Base-by-base conservation (phyloP, 2,113 vertebrate species). In the Pluvianellus socialis region DNA sequence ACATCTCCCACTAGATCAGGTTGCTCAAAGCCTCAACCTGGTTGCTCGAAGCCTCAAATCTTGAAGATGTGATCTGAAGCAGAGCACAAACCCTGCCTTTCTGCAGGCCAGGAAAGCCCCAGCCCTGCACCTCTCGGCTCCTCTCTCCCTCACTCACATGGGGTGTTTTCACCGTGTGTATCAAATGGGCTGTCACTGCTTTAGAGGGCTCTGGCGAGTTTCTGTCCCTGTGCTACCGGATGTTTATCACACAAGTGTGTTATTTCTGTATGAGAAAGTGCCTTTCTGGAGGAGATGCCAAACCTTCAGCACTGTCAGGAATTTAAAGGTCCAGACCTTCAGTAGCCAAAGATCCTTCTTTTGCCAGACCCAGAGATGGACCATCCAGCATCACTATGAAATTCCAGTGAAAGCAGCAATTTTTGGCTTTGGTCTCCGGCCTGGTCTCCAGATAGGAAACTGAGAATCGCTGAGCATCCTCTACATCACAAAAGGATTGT, bases 351-450 rank as follows among this genome's bases (percentile, higher is more conserved):
- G 52, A 33, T 42, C 28, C 28, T 15, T 55, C 35, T 62, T 94
- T 62, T 71, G 13, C 38, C 61, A 28, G 15, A 74, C 47, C 12
- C 12, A 50, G 56, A 68, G 28, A 38, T 38, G 10, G 20, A 63
- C 2, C 10, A 73, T 35, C 38, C 0, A 0, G 24, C 30, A 74
- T 15, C 6, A 9, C 47, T 59, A 1, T 23, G 49, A 90, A 67
- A 68, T 72, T 79, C 15, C 15, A 65, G 15, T 33, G 19, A 88
- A 68, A 12, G 35, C 12, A 49, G 33, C 56, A 7, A 6, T 59
- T 79, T 92, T 81, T 87, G 24, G 5, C n/a, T 72, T 44, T 92
- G 22, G 10, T 13, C 65, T 85, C 28, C 66, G 62, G 52, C 15
- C 27, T 81, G 30, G 2, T 87, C 14, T 76, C 44, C 65, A 52